These are phyloP conservation scores for Siniperca scherzeri DNA, from an alignment of 2,797 vertebrate species.

Conservation along the genomic window DNA sequence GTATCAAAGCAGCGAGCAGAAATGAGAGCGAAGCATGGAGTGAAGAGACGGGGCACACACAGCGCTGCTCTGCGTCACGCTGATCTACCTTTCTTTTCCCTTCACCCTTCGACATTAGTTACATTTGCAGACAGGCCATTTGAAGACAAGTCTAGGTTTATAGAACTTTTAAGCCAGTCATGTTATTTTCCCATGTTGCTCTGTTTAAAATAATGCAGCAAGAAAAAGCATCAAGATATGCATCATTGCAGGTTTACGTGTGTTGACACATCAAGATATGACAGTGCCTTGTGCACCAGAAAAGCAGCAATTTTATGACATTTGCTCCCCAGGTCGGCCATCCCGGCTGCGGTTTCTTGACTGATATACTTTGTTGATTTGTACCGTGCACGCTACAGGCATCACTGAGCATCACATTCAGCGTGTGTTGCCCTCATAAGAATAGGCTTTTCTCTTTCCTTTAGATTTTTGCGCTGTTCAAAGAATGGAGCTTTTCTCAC, in stretches of 20 bases:
- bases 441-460: neutral
- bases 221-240: neutral
- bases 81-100: neutral
- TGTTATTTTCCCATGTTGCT: neutral
- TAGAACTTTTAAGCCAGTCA: neutral
- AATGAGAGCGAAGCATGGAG: no score
- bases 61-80: neutral
- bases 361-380: neutral
- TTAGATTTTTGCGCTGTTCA: neutral
- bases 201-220: neutral
- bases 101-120: neutral
- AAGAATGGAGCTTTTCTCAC: neutral
- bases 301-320: neutral
- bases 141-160: no score
- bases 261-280: neutral
- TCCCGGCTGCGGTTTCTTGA: neutral
- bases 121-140: neutral
- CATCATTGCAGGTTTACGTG: neutral
- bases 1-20: neutral
- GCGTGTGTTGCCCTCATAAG: neutral
- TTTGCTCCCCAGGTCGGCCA: neutral
- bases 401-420: neutral
- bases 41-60: no score
- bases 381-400: neutral
- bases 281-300: neutral